Base-by-base conservation (phyloP, 2,888 invertebrate species). In the Athalia rosae region DNA sequence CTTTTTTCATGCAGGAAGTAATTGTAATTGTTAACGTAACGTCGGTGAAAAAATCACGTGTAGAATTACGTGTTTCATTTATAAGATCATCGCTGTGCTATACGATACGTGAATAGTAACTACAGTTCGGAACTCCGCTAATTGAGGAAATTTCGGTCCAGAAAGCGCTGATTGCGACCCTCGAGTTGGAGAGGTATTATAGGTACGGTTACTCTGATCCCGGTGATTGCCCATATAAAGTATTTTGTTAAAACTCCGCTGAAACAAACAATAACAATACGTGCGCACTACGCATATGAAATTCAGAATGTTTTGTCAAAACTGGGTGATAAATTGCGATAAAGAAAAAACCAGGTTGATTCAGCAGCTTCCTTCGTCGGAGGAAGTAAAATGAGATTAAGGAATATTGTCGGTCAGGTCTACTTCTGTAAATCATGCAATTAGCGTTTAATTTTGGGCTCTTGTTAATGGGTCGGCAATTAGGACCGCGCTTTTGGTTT, bases 101-200 rank as follows among this genome's bases (percentile, higher is more conserved):
- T 28, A 28, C 28, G 28, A 28, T 28, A 28, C 2, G 1, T 28
- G 28, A 28, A 28, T 28, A 28, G 28, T 28, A 28, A 28, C 28
- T 28, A 28, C 28, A 41, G 47, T 64, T 64, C 13, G n/a, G 7
- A 47, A 47, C 45, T 64, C 5, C 47, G 64, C 4, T 64, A 64
- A 64, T 64, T 45, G 64, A 47, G 45, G 47, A 45, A 7, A 64
- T 64, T 13, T 13, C 13, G 47, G n/a, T 64, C 64, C 7, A 9
- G n/a, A 47, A n/a, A 64, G 45, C 47, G 28, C 64, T 64, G 47
- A 64, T 64, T 64, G 64, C 64, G 11, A 47, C 13, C n/a, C 64
- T 45, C 13, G 45, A 15, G 6, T n/a, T 11, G 53, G 8, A 8
- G 53, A 28, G 5, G 41, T 9, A 61, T 4, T 5, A 6, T 4